A percentile compares a stretch with the other conserved stretches of the same genome.
These are phyloP conservation scores for Parazoanthus darwini DNA, from an alignment of 92 coral and sea anemone genomes.

Conservation along the genomic window DNA sequence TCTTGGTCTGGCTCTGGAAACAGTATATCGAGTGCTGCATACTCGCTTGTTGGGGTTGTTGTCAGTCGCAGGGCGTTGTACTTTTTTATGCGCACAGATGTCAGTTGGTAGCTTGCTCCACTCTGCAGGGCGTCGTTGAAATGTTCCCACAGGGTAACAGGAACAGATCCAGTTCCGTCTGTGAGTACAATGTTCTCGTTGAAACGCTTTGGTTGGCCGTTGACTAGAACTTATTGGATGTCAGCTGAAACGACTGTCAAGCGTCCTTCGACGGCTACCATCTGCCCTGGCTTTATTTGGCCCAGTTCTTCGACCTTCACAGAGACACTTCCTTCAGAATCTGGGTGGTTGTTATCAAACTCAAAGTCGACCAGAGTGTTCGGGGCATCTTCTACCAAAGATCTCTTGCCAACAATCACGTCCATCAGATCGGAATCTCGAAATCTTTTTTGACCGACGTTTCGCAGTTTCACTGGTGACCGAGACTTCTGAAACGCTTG, in stretches of 20 bases:
- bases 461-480: background rate
- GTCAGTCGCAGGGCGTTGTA: background rate
- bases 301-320: background rate
- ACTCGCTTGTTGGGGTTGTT: background rate
- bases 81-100: background rate
- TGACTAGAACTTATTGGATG: background rate
- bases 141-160: slow-evolving; percentile 11
- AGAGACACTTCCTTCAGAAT: background rate
- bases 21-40: background rate
- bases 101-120: background rate
- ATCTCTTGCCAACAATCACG: background rate
- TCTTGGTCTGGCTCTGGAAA: slow-evolving; percentile 1
- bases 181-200: background rate
- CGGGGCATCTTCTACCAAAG: background rate
- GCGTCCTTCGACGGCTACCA: background rate
- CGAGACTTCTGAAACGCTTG: slow-evolving; percentile 8
- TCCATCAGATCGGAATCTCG: background rate
- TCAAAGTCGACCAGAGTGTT: background rate
- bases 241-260: background rate
- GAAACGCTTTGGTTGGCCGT: background rate
- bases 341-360: background rate
- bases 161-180: slow-evolving; percentile 6
- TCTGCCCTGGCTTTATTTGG: slow-evolving; percentile 2
- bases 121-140: background rate
- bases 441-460: background rate